These are phyloP conservation scores for Thelaira solivaga DNA, from an alignment of 2,888 invertebrate genomes.

Conservation along the genomic window DNA sequence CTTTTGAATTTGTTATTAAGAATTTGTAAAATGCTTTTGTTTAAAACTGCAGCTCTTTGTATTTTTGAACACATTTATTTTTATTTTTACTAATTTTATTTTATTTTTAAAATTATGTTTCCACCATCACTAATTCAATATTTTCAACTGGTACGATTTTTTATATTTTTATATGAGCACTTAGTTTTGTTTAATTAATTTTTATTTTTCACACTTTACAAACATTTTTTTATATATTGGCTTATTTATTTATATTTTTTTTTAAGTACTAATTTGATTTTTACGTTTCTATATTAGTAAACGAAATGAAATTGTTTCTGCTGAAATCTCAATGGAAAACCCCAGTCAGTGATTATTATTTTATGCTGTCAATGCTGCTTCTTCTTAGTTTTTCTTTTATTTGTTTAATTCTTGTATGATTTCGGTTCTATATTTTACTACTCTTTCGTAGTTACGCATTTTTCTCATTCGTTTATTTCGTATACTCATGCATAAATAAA, in stretches of 20 bases:
- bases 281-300: constrained; percentile 39
- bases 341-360: constrained; percentile 45
- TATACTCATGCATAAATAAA: constrained; percentile 14
- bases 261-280: constrained; percentile 50
- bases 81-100: too few relatives aligned
- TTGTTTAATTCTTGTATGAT: neutral
- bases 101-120: too few relatives aligned
- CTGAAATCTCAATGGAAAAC: constrained; percentile 43
- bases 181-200: constrained; percentile 34
- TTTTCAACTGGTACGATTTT: too few relatives aligned
- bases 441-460: constrained; percentile 3
- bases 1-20: too few relatives aligned
- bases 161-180: constrained; percentile 44
- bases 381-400: neutral
- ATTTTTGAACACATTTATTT: too few relatives aligned
- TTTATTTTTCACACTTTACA: neutral
- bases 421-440: constrained; percentile 4
- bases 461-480: constrained; percentile 17
- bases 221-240: neutral
- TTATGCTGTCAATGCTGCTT: constrained; percentile 36
- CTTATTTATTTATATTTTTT: neutral
- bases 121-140: too few relatives aligned
- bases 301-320: constrained; percentile 53
- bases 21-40: too few relatives aligned
- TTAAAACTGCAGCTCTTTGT: too few relatives aligned